These are phyloP conservation scores for Morphnarchus princeps DNA, from an alignment of 2,113 vertebrate species.

Conservation along the genomic window DNA sequence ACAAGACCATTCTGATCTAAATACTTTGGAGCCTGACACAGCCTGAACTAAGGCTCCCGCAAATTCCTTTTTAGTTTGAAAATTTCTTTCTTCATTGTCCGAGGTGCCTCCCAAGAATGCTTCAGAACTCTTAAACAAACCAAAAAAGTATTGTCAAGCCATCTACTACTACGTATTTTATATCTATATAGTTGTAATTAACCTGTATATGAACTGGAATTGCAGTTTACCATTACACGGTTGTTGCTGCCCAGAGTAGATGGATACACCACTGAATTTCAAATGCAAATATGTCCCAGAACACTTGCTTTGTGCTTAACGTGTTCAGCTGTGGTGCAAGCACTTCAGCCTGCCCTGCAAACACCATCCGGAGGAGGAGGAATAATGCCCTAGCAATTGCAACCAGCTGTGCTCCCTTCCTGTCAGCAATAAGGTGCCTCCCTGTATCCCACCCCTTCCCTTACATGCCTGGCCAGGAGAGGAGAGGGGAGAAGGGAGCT, in stretches of 20 bases:
- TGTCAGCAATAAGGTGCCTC: background rate
- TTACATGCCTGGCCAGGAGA: fast-evolving
- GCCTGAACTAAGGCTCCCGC: background rate
- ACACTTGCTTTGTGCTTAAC: background rate
- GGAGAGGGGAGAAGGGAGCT: too few relatives aligned
- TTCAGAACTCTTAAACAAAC: background rate
- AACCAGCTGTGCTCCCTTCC: background rate
- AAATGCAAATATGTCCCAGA: background rate
- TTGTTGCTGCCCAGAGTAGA: background rate
- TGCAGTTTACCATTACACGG: background rate
- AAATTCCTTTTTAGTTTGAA: background rate
- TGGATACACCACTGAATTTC: background rate
- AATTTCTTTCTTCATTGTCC: background rate
- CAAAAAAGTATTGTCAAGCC: background rate
- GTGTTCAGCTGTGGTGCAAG: background rate
- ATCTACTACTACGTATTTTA: background rate
- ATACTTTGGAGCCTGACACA: background rate
- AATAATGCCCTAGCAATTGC: background rate
- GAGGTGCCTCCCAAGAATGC: background rate
- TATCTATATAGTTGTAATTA: background rate
- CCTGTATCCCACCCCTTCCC: fast-evolving
- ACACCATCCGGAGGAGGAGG: background rate
- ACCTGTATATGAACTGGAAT: background rate
- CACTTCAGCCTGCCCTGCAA: background rate
- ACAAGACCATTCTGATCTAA: background rate